Evolutionary conservation across 2,113 vertebrate species (phyloP).

Genomic region (Tapirus terrestris): DNA sequence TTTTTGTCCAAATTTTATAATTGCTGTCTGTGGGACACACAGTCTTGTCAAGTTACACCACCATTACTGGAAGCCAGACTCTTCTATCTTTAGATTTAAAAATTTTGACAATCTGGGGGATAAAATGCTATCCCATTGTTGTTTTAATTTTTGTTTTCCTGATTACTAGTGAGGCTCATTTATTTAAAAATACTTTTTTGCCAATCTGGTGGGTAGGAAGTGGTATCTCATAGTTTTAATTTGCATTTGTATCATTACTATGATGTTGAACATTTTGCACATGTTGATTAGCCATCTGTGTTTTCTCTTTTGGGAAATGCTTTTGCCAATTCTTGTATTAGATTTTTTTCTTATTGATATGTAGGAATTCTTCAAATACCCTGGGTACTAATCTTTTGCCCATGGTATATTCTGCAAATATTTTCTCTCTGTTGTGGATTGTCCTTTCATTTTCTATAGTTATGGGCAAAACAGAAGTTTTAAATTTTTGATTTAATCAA

Average conservation of each 20-base stretch:
- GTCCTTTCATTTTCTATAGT: not conserved
- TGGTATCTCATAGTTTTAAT: not conserved
- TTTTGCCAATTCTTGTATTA: not conserved
- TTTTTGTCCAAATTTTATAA: too few relatives aligned
- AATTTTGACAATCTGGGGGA: not conserved
- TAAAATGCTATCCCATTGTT: not conserved
- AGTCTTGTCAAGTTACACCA: accelerated
- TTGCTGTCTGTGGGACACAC: accelerated
- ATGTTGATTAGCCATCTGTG: slow-evolving; percentile 37
- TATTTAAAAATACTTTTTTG: not conserved
- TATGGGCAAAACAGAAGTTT: not conserved
- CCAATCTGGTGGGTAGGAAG: not conserved
- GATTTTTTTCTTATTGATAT: not conserved
- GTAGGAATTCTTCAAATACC: not conserved
- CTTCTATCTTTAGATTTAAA: not conserved
- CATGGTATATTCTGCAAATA: not conserved
- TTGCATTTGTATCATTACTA: not conserved
- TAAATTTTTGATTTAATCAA: not conserved
- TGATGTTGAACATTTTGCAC: not conserved
- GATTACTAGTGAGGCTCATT: not conserved
- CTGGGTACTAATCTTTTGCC: not conserved
- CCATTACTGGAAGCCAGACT: not conserved
- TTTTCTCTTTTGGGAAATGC: slow-evolving; percentile 9
- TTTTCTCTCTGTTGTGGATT: not conserved
- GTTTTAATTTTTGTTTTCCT: slow-evolving; percentile 32